phyloP scores from a whole-genome alignment of 2,888 invertebrate species.

The Escarpia spicata region DNA sequence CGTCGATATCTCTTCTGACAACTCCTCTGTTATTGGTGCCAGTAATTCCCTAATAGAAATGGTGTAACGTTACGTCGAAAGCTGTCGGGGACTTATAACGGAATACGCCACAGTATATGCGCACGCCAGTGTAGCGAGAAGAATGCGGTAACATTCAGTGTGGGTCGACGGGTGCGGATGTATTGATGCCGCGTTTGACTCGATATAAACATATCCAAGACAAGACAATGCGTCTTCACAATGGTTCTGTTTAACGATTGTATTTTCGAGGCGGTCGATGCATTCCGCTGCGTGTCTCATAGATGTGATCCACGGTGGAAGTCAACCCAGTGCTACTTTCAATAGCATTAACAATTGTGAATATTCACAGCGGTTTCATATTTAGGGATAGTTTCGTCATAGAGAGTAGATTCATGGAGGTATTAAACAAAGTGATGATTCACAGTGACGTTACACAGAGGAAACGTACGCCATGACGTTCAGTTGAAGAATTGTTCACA shows the following conservation, averaged over 20 bases:
- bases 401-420: no score
- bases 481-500: background rate
- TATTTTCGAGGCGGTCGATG: background rate
- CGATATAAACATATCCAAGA: background rate
- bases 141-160: background rate
- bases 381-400: background rate
- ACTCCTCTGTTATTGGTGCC: background rate
- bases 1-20: background rate
- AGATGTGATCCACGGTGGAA: background rate
- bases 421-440: no score
- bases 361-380: background rate
- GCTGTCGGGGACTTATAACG: background rate
- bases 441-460: no score
- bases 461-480: background rate
- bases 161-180: background rate
- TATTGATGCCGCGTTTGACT: background rate
- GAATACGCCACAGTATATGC: background rate
- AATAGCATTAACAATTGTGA: background rate
- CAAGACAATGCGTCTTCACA: background rate
- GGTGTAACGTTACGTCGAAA: background rate
- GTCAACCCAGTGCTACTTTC: background rate
- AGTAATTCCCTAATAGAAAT: conserved; percentile 12
- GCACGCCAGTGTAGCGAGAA: background rate
- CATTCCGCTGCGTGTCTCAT: background rate
- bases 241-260: background rate